Evolutionary conservation across 2,888 invertebrate genomes (phyloP).

Genomic region (Lypha dubia): DNA sequence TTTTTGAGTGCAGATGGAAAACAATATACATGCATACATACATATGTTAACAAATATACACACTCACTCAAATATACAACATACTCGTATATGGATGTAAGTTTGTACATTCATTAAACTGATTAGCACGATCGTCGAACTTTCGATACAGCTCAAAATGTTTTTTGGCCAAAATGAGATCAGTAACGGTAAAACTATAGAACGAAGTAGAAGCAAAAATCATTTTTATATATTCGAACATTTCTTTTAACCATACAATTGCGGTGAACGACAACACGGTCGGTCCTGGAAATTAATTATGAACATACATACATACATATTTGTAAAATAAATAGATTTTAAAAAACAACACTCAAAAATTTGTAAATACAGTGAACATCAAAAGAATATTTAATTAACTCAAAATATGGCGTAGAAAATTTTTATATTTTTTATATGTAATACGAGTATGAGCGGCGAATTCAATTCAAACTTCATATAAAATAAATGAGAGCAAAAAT

Average conservation of each 20-base stretch:
- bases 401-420: not conserved
- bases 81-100: too few relatives aligned
- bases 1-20: slow-evolving; percentile 53
- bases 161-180: slow-evolving; percentile 56
- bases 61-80: not conserved
- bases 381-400: not conserved
- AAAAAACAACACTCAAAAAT: not conserved
- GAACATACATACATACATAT: too few relatives aligned
- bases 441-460: too few relatives aligned
- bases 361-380: slow-evolving; percentile 19
- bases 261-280: slow-evolving; percentile 1
- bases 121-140: slow-evolving; percentile 59
- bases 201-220: slow-evolving; percentile 54
- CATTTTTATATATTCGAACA: slow-evolving; percentile 10
- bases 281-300: slow-evolving; percentile 57
- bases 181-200: slow-evolving; percentile 70
- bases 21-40: not conserved
- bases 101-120: slow-evolving; percentile 6
- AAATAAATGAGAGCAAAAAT: too few relatives aligned
- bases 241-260: not conserved
- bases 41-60: not conserved
- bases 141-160: slow-evolving; percentile 46
- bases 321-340: slow-evolving; percentile 59
- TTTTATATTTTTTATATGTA: too few relatives aligned
- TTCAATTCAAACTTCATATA: too few relatives aligned